These are phyloP conservation scores for Aporrectodea caliginosa DNA, from an alignment of 1,140 invertebrate genomes.

Conservation along the genomic window DNA sequence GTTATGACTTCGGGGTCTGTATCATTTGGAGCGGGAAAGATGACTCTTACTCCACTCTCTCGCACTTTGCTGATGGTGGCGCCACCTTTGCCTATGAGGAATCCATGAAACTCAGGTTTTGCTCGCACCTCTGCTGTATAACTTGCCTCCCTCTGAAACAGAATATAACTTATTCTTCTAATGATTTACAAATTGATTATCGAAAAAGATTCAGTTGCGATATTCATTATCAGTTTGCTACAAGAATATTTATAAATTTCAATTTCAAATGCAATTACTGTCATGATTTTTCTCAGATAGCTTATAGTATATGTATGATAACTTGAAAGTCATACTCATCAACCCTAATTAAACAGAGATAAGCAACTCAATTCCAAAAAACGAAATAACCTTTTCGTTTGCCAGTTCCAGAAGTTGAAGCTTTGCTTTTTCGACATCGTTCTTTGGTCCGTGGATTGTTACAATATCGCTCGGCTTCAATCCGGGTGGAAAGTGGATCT, in stretches of 20 bases:
- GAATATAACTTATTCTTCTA: no score
- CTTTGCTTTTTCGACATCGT: constrained; percentile 87
- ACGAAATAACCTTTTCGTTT: constrained; percentile 69
- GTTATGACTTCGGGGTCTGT: constrained; percentile 78
- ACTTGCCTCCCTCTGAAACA: constrained; percentile 74
- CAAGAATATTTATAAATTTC: no score
- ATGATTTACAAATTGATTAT: no score
- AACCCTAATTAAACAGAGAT: no score
- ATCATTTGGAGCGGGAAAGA: constrained; percentile 80
- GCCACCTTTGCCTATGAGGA: constrained; percentile 88
- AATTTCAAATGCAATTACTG: no score
- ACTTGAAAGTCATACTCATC: no score
- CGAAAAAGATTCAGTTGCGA: no score
- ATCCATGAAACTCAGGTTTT: constrained; percentile 89
- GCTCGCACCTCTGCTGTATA: constrained; percentile 77
- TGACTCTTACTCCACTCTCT: constrained; percentile 84
- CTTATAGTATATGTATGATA: no score
- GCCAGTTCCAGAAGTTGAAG: constrained; percentile 77
- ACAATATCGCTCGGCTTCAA: constrained; percentile 86
- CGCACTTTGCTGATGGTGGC: constrained; percentile 89
- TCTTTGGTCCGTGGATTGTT: constrained; percentile 80
- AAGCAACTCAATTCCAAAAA: no score
- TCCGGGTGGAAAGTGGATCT: constrained; percentile 87
- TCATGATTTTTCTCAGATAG: no score
- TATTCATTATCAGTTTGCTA: no score